Conservation (phyloP, 2,113 vertebrate species). For the Chunga burmeisteri region DNA sequence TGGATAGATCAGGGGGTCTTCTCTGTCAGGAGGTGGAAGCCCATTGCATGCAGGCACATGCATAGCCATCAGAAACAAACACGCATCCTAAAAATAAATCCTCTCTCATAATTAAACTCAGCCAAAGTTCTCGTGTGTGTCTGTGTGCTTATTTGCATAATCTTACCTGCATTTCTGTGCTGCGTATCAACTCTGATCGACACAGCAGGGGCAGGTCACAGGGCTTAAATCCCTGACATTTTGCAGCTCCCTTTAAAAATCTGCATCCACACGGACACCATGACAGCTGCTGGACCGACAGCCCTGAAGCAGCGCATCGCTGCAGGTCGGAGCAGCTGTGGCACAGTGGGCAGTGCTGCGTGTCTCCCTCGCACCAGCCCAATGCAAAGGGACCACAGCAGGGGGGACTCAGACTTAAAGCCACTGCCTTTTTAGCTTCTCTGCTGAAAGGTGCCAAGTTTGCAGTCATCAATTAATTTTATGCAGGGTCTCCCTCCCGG, state of each 20-base stretch:
- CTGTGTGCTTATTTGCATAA: background rate
- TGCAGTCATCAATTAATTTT: background rate
- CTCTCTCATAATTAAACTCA: background rate
- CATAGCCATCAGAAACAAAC: background rate
- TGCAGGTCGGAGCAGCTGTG: background rate
- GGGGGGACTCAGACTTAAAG: background rate
- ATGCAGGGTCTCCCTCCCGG: background rate
- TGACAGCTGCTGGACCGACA: background rate
- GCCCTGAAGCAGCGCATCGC: fast-evolving
- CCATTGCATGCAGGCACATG: fast-evolving
- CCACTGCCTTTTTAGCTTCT: background rate
- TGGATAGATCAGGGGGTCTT: background rate
- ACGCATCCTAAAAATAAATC: background rate
- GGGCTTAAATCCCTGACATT: background rate
- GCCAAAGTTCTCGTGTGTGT: background rate
- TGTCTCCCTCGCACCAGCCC: fast-evolving
- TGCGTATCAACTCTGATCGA: background rate
- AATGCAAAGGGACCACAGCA: background rate
- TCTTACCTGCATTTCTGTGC: background rate
- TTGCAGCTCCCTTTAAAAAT: background rate
- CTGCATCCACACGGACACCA: background rate
- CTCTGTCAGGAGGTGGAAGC: background rate
- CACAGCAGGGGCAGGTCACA: background rate
- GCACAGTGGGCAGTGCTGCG: background rate
- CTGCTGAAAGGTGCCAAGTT: background rate